Evolutionary conservation across 2,888 invertebrate genomes (phyloP), one percentile per base, ranked within the genome.

Genomic region (Thera britannica): DNA sequence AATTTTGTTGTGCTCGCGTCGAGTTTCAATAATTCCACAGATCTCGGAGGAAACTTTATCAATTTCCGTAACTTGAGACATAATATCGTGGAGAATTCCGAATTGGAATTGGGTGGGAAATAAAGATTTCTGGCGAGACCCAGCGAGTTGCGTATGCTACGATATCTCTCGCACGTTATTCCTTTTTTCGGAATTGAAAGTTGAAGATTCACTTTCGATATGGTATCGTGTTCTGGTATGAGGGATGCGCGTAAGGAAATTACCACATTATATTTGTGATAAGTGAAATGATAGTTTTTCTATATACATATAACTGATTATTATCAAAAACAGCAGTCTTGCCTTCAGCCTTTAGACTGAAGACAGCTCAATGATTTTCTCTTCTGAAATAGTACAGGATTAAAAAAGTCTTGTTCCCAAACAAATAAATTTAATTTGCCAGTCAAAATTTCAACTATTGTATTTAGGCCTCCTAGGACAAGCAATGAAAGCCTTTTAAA

Each of bases 1-100:
- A 93, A 92, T 93, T 90, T 90, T 91, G 92, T 92, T 92, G 91
- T 92, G 90, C 84, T 86, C 89, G 82, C 84, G 81, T 82, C 84
- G 87, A 91, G 84, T 90, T 90, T 88, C 90, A 89, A 92, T 92
- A 92, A 92, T 90, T 90, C 90, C 86, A 79, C 76, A 82, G 85
- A 86, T 87, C 81, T 69, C 83, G 84, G 79, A 80, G 84, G 81
- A 86, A 92, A 92, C 89, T 93, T 93, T 92, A 86, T 90, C 92
- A 93, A 93, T 93, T 92, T 92, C 92, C 92, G 87, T 85, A 86
- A 88, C 83, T 82, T 83, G 81, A 82, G 81, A 83, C 86, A 84
- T 87, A 72, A 89, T 88, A 90, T 85, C 79, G 23, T 23, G 82
- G 71, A 74, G 72, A 67, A 70, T 70, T 72, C 65, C 35, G 55